Base-by-base conservation (phyloP, 2,888 invertebrate genomes). In the Galerucella calmariensis region DNA sequence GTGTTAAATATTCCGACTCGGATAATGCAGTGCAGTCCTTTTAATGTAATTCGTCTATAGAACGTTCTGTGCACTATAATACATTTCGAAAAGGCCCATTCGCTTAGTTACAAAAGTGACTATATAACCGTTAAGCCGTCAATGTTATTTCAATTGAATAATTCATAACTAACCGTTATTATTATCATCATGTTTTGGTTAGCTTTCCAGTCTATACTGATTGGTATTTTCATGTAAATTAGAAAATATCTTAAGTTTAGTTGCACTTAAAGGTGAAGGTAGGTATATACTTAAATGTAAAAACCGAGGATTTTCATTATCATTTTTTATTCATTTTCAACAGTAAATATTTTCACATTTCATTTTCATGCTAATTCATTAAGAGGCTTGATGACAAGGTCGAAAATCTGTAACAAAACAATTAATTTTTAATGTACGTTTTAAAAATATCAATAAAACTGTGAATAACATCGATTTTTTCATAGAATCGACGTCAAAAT, bases 1-100 rank as follows among this genome's bases (percentile, higher is more conserved):
- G 56, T 16, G 56, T 56, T 56, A 56, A 56, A 56, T 56, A 56
- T 56, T 56, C 16, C 56, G 20, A 56, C 20, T 20, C 20, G 56
- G 56, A 56, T 9, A 10, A 20, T 56, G 20, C 56, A 56, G 16
- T 56, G 9, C 16, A 56, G 56, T 56, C 56, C 1, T 56, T 56
- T 20, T 56, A 20, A 56, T 56, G 9, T 56, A 56, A 56, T 56
- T 56, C 56, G 56, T 20, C 56, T 16, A 20, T 56, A 56, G 10
- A 20, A 20, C 2, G 20, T 51, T n/a, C 1, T n/a, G 51, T 56
- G n/a, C 56, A 56, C 16, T 56, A 16, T 20, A 20, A 9, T 16
- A 6, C 20, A 56, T n/a, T 20, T 56, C 20, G 20, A 10, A 56
- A 56, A 48, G 16, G 56, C 56, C 20, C 16, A 20, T 10, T 56